A percentile compares a stretch with the other conserved stretches of the same genome.
These are phyloP conservation scores for Varanus komodoensis DNA, from an alignment of 2,113 vertebrate species.

Conservation along the genomic window DNA sequence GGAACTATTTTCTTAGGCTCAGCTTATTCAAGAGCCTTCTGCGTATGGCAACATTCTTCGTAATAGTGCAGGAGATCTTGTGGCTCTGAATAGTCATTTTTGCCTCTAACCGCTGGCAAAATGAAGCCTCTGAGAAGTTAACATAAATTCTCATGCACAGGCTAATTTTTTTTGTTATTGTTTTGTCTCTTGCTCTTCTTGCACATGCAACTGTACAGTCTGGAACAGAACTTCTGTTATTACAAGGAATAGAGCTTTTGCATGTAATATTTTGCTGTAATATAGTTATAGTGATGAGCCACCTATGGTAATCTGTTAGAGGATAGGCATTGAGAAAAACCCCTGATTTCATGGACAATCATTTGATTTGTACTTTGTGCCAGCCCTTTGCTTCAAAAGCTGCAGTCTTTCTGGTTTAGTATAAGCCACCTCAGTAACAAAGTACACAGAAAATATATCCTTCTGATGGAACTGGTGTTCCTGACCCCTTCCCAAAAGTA, in stretches of 20 bases:
- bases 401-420: not conserved
- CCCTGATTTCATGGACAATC: not conserved
- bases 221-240: not conserved
- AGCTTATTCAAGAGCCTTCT: not conserved
- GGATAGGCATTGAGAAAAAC: not conserved
- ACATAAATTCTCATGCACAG: not conserved
- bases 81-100: not conserved
- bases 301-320: not conserved
- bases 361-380: not conserved
- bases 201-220: not conserved
- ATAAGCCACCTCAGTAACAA: too few relatives aligned
- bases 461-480: too few relatives aligned
- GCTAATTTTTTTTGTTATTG: not conserved
- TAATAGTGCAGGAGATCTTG: not conserved
- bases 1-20: not conserved
- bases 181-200: too few relatives aligned
- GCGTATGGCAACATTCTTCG: not conserved
- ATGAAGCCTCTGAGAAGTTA: not conserved
- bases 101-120: not conserved
- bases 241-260: not conserved
- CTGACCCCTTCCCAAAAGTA: too few relatives aligned
- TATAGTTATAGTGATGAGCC: not conserved
- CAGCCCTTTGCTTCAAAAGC: not conserved
- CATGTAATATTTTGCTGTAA: not conserved
- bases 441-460: too few relatives aligned